These are phyloP conservation scores for Himalopsyche phryganea DNA, from an alignment of 1,140 invertebrate species.

Conservation along the genomic window DNA sequence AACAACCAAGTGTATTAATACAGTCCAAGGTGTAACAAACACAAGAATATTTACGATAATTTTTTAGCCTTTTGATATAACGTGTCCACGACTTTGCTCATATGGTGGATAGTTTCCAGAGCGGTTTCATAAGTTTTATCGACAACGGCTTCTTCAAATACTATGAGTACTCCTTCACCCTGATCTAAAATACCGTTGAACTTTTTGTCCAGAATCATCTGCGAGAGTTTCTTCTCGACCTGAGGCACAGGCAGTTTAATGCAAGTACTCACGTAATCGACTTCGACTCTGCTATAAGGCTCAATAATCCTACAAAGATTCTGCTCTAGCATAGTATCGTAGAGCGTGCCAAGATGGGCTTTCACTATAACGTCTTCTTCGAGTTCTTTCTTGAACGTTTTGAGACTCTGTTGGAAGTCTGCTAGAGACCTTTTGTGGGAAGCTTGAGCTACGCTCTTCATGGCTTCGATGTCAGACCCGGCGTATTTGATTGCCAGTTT, in stretches of 20 bases:
- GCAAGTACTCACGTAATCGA: conserved; percentile 56
- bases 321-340: conserved; percentile 98
- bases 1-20: neutral
- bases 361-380: conserved; percentile 95
- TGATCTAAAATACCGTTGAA: conserved; percentile 96
- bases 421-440: conserved; percentile 94
- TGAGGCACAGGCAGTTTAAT: conserved; percentile 86
- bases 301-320: conserved; percentile 98
- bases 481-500: conserved; percentile 97
- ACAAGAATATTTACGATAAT: conserved; percentile 68
- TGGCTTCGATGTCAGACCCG: conserved; percentile 93
- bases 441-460: conserved; percentile 94
- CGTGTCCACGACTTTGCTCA: conserved; percentile 98
- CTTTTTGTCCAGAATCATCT: conserved; percentile 99
- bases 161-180: conserved; percentile 92
- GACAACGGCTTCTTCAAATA: conserved; percentile 91
- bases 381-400: conserved; percentile 83
- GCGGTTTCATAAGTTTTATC: conserved; percentile 98
- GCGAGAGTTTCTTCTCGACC: conserved; percentile 98
- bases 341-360: conserved; percentile 93
- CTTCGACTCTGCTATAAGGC: conserved; percentile 96
- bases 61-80: conserved; percentile 98
- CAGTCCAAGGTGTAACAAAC: too few species aligned
- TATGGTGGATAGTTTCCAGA: conserved; percentile 94
- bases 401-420: conserved; percentile 88